phyloP scores from a whole-genome alignment of 2,113 vertebrate genomes.

The Pitta sordida region DNA sequence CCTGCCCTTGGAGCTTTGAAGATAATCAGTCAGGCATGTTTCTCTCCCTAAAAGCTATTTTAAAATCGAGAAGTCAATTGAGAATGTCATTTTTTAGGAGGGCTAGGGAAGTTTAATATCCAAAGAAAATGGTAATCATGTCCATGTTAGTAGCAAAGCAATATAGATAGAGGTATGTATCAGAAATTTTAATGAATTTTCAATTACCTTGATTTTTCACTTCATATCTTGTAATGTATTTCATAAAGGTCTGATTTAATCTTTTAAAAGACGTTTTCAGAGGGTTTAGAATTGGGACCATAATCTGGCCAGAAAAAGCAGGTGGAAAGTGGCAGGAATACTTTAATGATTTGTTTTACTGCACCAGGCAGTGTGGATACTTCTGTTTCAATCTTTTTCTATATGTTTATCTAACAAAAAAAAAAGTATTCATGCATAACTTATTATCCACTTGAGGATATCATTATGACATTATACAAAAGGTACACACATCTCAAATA shows the following conservation, averaged over 20 bases:
- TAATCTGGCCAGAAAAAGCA: background rate
- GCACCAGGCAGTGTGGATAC: background rate
- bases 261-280: background rate
- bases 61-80: background rate
- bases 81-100: background rate
- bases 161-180: background rate
- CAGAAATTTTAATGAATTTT: background rate
- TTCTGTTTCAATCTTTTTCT: background rate
- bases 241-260: background rate
- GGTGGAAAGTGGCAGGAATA: background rate
- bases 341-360: background rate
- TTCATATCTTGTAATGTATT: background rate
- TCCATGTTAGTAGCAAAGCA: background rate
- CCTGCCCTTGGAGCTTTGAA: conserved; percentile 21
- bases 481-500: background rate
- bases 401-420: background rate
- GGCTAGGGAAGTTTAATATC: background rate
- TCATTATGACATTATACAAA: background rate
- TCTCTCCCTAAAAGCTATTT: conserved; percentile 9
- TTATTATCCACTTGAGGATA: background rate
- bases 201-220: background rate
- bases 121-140: background rate
- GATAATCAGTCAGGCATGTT: background rate
- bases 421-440: background rate
- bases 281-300: background rate